phyloP scores from a whole-genome alignment of 2,797 vertebrate species.

The Pagetopsis macropterus region DNA sequence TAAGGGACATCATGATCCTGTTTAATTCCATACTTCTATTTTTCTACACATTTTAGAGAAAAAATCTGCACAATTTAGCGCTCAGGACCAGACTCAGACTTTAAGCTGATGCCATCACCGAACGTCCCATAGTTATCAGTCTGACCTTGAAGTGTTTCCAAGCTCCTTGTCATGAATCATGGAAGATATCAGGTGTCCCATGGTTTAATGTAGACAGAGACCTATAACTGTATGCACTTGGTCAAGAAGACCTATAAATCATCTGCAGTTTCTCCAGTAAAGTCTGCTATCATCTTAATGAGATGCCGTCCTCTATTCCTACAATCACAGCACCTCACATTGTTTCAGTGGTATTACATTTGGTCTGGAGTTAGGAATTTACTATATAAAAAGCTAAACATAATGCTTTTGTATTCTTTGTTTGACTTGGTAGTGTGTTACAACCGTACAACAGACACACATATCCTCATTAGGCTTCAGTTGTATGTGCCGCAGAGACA shows the following conservation, averaged over 20 bases:
- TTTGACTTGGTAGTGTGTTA: not conserved
- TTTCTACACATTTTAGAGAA: not conserved
- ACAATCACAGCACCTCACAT: constrained; percentile 23
- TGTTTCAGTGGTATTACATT: constrained; percentile 28
- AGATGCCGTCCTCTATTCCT: constrained; percentile 40
- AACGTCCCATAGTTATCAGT: constrained; percentile 52
- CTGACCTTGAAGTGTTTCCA: constrained; percentile 70
- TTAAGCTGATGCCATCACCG: constrained; percentile 53
- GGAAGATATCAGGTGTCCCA: constrained; percentile 63
- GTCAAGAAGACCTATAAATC: constrained; percentile 76
- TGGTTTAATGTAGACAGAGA: constrained; percentile 69
- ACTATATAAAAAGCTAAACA: constrained; percentile 5
- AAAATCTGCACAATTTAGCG: not conserved
- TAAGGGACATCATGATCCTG: not conserved
- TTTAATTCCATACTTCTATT: not conserved
- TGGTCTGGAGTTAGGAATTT: constrained; percentile 6
- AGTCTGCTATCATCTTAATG: constrained; percentile 58
- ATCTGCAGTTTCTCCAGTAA: constrained; percentile 42
- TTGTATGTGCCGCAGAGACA: constrained; percentile 16
- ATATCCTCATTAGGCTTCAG: constrained; percentile 27
- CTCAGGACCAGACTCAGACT: constrained; percentile 19
- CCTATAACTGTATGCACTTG: constrained; percentile 61
- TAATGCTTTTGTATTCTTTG: not conserved
- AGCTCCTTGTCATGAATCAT: constrained; percentile 69
- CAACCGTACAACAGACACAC: constrained; percentile 6